Evolutionary conservation across 2,888 invertebrate species (phyloP).

Genomic region (Teleogryllus oceanicus): DNA sequence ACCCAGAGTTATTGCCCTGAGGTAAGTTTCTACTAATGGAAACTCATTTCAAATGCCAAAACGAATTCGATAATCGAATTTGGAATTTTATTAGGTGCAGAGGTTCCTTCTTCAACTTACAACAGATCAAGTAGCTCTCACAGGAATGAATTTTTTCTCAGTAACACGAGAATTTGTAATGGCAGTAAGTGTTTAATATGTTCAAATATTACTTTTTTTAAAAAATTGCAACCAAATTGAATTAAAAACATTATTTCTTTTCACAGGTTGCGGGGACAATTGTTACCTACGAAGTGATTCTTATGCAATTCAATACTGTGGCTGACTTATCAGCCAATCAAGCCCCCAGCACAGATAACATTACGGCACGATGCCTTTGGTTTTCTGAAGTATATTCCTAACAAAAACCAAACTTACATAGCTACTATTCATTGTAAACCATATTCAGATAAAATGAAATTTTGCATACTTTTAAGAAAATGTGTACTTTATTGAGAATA

Average conservation of each 20-base stretch:
- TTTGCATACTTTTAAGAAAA: no score
- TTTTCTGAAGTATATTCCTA: background rate
- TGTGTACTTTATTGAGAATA: no score
- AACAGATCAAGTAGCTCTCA: background rate
- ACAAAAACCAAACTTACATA: no score
- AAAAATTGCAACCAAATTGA: background rate
- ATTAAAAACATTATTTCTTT: background rate
- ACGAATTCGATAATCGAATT: background rate
- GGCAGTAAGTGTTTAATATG: background rate
- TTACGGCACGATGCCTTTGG: background rate
- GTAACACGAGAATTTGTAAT: background rate
- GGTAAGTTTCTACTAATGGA: background rate
- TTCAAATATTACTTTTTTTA: background rate
- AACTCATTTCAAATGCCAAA: no score
- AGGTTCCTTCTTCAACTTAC: background rate
- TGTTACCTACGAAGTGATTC: background rate
- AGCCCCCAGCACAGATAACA: background rate
- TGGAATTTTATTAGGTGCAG: background rate
- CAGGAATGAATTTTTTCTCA: conserved; percentile 4
- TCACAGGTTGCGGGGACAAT: background rate
- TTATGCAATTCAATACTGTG: conserved; percentile 3
- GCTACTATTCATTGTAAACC: no score
- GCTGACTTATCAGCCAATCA: background rate
- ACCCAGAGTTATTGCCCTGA: background rate
- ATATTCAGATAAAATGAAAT: no score